phyloP scores from a whole-genome alignment of 92 coral and sea anemone species.

The Zoanthus gigantus region DNA sequence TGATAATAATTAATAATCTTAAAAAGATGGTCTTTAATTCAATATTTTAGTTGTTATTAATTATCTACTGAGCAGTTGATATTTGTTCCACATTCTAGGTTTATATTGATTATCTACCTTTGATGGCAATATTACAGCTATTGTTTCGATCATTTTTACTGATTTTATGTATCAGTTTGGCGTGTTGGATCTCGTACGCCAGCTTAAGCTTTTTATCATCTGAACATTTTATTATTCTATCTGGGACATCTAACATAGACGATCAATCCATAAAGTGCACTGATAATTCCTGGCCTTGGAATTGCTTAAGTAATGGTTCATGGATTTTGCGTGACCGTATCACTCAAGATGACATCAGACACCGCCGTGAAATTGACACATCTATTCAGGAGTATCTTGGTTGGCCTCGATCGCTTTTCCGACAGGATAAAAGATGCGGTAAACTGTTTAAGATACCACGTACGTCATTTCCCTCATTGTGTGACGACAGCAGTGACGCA shows the following conservation, averaged over 20 bases:
- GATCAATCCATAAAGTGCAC: neutral
- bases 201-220: neutral
- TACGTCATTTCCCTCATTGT: constrained; percentile 40
- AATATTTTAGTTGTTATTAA: too few relatives aligned
- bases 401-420: constrained; percentile 58
- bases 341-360: constrained; percentile 40
- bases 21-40: too few relatives aligned
- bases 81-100: neutral
- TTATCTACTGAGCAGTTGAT: too few relatives aligned
- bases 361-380: constrained; percentile 55
- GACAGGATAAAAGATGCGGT: constrained; percentile 74
- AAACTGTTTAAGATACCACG: constrained; percentile 13
- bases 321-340: constrained; percentile 64
- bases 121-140: neutral
- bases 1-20: too few relatives aligned
- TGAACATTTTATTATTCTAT: neutral
- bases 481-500: constrained; percentile 60
- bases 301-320: constrained; percentile 59
- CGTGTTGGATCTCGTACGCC: neutral
- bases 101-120: neutral
- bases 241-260: neutral
- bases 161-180: neutral
- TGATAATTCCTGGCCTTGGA: constrained; percentile 20
- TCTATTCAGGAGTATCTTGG: constrained; percentile 62
- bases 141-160: neutral